Base-by-base conservation (phyloP, 2,113 vertebrate species). In the Telmatochromis sp. region DNA sequence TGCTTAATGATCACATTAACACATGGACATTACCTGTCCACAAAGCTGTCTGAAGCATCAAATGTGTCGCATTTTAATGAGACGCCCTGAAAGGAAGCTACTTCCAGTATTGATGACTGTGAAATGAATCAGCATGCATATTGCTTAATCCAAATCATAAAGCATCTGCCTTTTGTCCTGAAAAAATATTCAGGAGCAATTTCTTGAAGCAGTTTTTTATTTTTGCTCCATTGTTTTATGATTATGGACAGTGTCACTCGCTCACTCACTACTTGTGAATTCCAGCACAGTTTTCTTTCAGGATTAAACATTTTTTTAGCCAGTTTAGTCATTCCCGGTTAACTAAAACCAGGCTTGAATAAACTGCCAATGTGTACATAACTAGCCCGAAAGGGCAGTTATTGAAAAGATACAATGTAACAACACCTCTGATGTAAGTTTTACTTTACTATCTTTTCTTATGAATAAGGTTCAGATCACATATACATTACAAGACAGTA, bases 101-200 rank as follows among this genome's bases (percentile, higher is more conserved):
- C 68, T 82, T 83, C 53, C 21, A 6, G 17, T 4, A 54, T 47
- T 40, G 9, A 31, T 57, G 54, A 45, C 80, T 42, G 53, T 89
- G 81, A 86, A 85, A 86, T 55, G 5, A 84, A 88, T 89, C 49
- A 86, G 73, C 82, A 89, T 51, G 73, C 83, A 89, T 86, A 83
- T 85, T 87, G 35, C 85, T 65, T 51, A 31, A 80, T 91, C 35
- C 53, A 87, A 65, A 80, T 53, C 9, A 79, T 87, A 79, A 86
- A 80, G 88, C 28, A 35, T n/a, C 28, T 13, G 7, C 31, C 28
- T 49, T 47, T 49, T 80, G 53, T 73, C 6, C n/a, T 47, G 0
- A 49, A 19, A 63, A 68, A 83, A 78, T 51, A 79, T 37, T 9
- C 2, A 2, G 26, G 15, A 55, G 28, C n/a, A 37, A 33, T 84